Conservation (phyloP, 2,113 vertebrate genomes). For the Antennarius striatus region DNA sequence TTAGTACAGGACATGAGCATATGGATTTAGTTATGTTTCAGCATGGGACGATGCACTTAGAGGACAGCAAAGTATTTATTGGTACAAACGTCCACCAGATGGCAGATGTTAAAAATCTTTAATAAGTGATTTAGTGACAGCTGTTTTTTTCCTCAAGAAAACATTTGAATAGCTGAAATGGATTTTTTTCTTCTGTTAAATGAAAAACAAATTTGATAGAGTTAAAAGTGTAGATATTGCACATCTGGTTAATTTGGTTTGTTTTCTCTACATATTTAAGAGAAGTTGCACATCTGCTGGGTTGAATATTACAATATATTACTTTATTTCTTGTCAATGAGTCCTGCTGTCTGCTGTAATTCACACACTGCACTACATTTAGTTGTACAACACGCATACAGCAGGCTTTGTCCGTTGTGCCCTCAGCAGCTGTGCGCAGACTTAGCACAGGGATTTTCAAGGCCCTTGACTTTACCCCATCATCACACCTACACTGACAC, state of each 20-base stretch:
- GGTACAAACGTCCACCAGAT: constrained; percentile 47
- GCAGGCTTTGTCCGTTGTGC: constrained; percentile 23
- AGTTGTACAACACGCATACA: neutral
- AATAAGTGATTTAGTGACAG: neutral
- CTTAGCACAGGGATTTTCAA: constrained; percentile 61
- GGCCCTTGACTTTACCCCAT: constrained; percentile 40
- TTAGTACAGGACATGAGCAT: too few relatives aligned
- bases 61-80: neutral
- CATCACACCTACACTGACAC: constrained; percentile 8
- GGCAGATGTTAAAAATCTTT: constrained; percentile 32
- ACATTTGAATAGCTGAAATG: constrained; percentile 1
- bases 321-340: neutral
- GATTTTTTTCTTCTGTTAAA: neutral
- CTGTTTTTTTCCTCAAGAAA: neutral
- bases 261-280: neutral
- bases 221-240: too few relatives aligned
- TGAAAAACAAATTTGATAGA: neutral
- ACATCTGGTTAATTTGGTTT: too few relatives aligned
- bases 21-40: too few relatives aligned
- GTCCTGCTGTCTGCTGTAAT: constrained; percentile 5
- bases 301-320: neutral
- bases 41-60: too few relatives aligned
- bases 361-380: neutral
- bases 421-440: constrained; percentile 67
- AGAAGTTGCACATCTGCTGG: neutral